Conservation (phyloP, 2,797 vertebrate genomes). For the Luscinia luscinia region DNA sequence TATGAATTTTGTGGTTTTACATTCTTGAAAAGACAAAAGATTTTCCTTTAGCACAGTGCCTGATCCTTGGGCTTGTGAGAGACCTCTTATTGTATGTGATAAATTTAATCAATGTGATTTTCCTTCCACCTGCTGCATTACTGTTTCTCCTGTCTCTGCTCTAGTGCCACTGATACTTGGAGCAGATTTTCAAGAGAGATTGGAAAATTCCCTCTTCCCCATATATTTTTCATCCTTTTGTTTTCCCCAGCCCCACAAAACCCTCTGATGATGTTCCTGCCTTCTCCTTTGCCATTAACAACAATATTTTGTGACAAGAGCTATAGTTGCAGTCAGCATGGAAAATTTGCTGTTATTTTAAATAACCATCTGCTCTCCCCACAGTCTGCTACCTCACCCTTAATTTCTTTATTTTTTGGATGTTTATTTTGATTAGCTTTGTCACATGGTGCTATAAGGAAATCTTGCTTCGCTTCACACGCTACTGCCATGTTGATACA, state of each 20-base stretch:
- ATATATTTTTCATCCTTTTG: background rate
- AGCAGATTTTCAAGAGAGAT: background rate
- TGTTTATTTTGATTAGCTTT: slow-evolving; percentile 73
- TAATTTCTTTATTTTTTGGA: slow-evolving; percentile 58
- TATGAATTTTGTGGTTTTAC: background rate
- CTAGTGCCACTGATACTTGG: background rate
- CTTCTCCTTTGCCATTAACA: slow-evolving; percentile 30
- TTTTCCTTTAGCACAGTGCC: background rate
- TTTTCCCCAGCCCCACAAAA: background rate
- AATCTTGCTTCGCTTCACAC: slow-evolving; percentile 52
- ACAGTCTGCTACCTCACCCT: slow-evolving; percentile 63
- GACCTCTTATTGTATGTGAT: background rate
- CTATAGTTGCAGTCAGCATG: slow-evolving; percentile 30
- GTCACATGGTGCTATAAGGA: slow-evolving; percentile 59
- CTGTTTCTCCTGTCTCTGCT: background rate
- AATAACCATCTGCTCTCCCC: slow-evolving; percentile 69
- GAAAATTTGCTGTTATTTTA: slow-evolving; percentile 64
- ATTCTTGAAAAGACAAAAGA: background rate
- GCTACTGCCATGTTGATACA: slow-evolving; percentile 37
- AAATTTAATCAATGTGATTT: background rate
- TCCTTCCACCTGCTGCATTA: background rate
- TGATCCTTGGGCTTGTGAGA: background rate
- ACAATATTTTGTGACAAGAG: slow-evolving; percentile 48
- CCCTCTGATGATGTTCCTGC: background rate
- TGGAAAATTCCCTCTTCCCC: background rate